phyloP scores from a whole-genome alignment of 2,888 invertebrate species.

The Drosophila mercatorum region DNA sequence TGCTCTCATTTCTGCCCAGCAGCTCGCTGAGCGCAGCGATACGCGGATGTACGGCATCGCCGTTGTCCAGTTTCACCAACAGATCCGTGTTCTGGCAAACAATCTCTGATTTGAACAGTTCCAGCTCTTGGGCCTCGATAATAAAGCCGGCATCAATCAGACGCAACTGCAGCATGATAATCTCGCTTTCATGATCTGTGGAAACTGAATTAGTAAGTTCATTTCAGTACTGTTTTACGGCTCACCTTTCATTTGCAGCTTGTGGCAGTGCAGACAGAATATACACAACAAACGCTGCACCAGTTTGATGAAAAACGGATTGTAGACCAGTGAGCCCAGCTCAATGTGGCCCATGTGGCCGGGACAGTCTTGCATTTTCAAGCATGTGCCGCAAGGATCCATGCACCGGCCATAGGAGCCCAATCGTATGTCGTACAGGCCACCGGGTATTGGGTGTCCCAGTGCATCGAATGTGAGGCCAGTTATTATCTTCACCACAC shows the following conservation, averaged over 20 bases:
- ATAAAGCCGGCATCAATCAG: slow-evolving; percentile 91
- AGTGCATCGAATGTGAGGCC: slow-evolving; percentile 92
- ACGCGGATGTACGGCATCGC: slow-evolving; percentile 84
- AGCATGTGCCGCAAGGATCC: slow-evolving; percentile 93
- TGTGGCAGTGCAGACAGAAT: slow-evolving; percentile 89
- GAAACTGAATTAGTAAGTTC: not conserved
- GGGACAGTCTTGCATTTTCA: slow-evolving; percentile 88
- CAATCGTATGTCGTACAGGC: slow-evolving; percentile 95
- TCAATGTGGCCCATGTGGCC: slow-evolving; percentile 98
- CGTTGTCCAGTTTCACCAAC: slow-evolving; percentile 77
- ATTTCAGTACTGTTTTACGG: not conserved
- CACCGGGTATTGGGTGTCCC: slow-evolving; percentile 92
- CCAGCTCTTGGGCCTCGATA: slow-evolving; percentile 89
- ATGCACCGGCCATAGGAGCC: slow-evolving; percentile 85
- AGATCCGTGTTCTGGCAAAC: slow-evolving; percentile 75
- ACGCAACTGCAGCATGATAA: slow-evolving; percentile 87
- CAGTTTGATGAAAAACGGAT: slow-evolving; percentile 94
- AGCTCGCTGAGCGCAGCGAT: slow-evolving; percentile 85
- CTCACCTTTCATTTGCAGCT: slow-evolving; percentile 88
- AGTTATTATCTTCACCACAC: slow-evolving; percentile 92
- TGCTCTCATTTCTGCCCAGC: slow-evolving; percentile 56
- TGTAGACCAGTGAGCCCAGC: slow-evolving; percentile 93
- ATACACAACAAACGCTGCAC: slow-evolving; percentile 89
- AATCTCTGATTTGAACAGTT: slow-evolving; percentile 83
- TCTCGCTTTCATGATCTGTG: slow-evolving; percentile 83